A percentile compares a stretch with the other conserved stretches of the same genome.
Conservation (phyloP, 35 echinoderm and acorn worm genomes). For the Diadema setosum region DNA sequence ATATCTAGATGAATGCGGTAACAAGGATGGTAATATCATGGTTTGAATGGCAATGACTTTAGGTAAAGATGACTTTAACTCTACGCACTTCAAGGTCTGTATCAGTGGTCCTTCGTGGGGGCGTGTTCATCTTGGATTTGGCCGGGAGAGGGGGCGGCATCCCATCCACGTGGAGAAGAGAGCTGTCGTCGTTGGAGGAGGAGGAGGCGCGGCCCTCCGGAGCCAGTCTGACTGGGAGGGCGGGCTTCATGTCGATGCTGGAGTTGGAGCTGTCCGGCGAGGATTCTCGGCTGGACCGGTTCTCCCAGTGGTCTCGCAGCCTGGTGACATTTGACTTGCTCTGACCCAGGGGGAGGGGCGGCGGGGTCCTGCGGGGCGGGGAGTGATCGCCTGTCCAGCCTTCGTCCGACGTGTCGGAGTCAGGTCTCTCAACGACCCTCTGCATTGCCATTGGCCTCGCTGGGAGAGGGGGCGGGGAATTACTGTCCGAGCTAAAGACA, state of each 20-base stretch:
- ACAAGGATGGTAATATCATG: too few species aligned
- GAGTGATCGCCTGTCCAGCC: background rate
- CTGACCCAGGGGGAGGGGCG: background rate
- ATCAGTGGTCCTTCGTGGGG: background rate
- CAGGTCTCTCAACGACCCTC: background rate
- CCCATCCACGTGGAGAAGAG: background rate
- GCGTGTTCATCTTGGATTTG: constrained; percentile 25
- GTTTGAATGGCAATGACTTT: too few species aligned
- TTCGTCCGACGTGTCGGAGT: constrained; percentile 1
- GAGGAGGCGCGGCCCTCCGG: constrained; percentile 4
- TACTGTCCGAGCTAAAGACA: background rate
- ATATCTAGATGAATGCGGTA: too few species aligned
- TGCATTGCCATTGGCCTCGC: background rate
- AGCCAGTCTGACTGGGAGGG: background rate
- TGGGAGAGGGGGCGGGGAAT: background rate
- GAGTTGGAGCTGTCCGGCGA: background rate
- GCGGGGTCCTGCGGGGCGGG: background rate
- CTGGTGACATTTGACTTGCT: background rate
- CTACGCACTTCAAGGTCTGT: constrained; percentile 23
- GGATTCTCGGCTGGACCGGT: background rate
- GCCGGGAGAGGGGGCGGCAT: constrained; percentile 31
- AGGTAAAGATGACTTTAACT: too few species aligned
- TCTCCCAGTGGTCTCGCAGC: background rate
- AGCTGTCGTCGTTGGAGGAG: background rate
- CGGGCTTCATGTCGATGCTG: background rate